Evolutionary conservation across 2,113 vertebrate genomes (phyloP).

Genomic region (Terrapene triunguis): DNA sequence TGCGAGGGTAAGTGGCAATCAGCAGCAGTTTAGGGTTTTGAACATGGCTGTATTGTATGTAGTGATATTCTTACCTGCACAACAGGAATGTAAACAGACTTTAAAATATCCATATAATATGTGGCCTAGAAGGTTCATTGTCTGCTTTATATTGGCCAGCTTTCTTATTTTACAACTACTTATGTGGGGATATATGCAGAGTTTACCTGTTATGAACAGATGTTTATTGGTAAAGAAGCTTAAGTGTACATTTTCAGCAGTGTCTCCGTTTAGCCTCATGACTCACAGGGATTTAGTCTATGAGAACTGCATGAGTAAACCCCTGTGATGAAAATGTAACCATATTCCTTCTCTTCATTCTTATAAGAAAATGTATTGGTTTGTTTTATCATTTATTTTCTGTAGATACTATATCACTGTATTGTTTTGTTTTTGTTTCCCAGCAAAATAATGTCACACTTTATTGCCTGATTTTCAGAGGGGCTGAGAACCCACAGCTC

Average conservation of each 20-base stretch:
- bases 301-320: not conserved
- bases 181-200: not conserved
- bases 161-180: not conserved
- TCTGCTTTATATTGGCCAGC: not conserved
- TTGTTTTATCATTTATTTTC: not conserved
- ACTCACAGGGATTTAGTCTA: not conserved
- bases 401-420: not conserved
- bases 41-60: not conserved
- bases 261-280: not conserved
- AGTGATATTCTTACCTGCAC: not conserved
- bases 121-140: fast-evolving
- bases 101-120: not conserved
- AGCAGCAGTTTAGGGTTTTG: not conserved
- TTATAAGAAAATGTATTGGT: not conserved
- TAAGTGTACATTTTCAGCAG: not conserved
- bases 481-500: slow-evolving; percentile 3
- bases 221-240: not conserved
- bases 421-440: not conserved
- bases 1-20: slow-evolving; percentile 89
- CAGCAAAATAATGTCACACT: slow-evolving; percentile 14
- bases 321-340: not conserved
- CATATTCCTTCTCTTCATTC: not conserved
- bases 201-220: not conserved
- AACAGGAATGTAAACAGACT: not conserved
- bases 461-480: not conserved